Evolutionary conservation across 2,888 invertebrate genomes (phyloP), one percentile per base, ranked within the genome.

Genomic region (Orchesellides sinensis): DNA sequence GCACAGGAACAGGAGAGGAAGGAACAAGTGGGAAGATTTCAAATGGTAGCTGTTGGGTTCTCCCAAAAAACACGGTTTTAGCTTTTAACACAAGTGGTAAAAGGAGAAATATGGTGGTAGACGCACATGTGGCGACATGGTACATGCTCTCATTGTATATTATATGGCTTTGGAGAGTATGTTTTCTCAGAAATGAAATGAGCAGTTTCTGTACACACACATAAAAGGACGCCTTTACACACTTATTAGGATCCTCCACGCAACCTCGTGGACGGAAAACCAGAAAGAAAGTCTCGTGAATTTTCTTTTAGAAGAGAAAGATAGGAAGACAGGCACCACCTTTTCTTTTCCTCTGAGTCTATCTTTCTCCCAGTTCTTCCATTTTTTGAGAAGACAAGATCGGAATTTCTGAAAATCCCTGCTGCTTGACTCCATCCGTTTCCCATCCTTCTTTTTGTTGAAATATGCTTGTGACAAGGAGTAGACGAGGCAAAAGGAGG

Each of bases 361-460:
- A 35, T 29, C 61, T 29, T 73, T 27, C 73, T 49, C 54, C 12
- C 19, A 21, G 14, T 61, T 40, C 40, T 21, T 63, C 21, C 10
- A 25, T 74, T 74, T 74, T 74, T 74, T 74, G 35, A 74, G 74
- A n/a, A 74, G 77, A 68, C 66, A 77, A 68, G 66, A 77, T 77
- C 35, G 56, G 68, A 77, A 68, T 68, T 68, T 68, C 68, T 45
- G 77, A 56, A 77, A 77, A 77, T 77, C 77, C 77, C 68, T 77
- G 77, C 77, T 77, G 66, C 77, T 77, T 68, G 77, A 77, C 77
- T 77, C 77, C 77, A 77, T 77, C 77, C 77, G 77, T 77, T 77
- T 77, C 77, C 47, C 77, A 77, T 77, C 77, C 68, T 77, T 77
- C 77, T 68, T 77, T 25, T 40, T 54, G 54, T 75, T 77, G 66